Base-by-base conservation (phyloP, 2,113 vertebrate species). In the Phocoena phocoena region DNA sequence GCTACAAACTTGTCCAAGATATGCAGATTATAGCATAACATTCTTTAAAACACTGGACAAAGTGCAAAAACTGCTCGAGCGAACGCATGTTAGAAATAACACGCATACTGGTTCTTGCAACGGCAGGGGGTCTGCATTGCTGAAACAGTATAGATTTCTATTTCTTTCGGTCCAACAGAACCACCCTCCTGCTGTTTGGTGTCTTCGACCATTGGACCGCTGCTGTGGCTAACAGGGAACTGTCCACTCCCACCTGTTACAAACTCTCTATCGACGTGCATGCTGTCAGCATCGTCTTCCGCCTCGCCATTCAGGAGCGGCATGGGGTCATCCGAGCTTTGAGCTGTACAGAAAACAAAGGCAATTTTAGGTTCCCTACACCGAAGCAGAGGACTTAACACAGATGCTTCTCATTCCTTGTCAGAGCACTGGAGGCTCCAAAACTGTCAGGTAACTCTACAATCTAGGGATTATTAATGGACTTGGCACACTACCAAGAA, bases 91-190 rank as follows among this genome's bases (percentile, higher is more conserved):
- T 99, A 99, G 98, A 99, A 99, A 98, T 99, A 99, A 96, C 98
- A 98, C 3, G 99, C 99, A 47, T 99, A 99, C 97, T 99, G 99
- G 98, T 99, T 99, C 98, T 99, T 99, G 99, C 99, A 99, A 98
- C 99, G 99, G 98, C 99, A 99, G 8, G 99, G 99, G 60, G 99
- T 99, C 97, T 99, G 99, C 99, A 99, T 99, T 97, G 99, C 99
- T 33, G 99, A 99, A 98, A 99, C 99, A 90, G 99, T 99, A 98
- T 99, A 99, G 99, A 99, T 99, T 98, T 99, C 99, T 99, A 99
- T 98, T 98, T 99, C 99, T 99, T 99, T 99, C 94, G 99, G 98
- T 96, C 99, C 98, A 92, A 99, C 98, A 98, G 99, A 98, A 98
- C 97, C 97, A 98, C 97, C 98, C 98, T 99, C 98, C 98, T 98